phyloP scores from a whole-genome alignment of 2,888 invertebrate genomes.

The Nipponacmea schrenckii region DNA sequence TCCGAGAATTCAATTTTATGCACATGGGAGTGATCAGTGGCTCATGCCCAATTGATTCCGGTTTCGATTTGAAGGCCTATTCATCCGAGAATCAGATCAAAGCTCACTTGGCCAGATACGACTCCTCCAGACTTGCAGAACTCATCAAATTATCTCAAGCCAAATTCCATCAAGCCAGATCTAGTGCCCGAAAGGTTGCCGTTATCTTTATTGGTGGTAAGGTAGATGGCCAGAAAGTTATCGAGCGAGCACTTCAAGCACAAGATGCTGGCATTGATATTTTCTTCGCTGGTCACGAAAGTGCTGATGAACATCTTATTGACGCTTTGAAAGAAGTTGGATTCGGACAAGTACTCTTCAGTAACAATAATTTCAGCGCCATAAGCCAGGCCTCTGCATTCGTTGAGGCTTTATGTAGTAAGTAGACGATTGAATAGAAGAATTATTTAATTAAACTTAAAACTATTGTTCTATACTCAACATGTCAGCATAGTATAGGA shows the following conservation, averaged over 20 bases:
- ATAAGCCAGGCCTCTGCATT: not conserved
- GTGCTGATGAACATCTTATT: not conserved
- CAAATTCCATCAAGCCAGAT: constrained; percentile 13
- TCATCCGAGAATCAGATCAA: not conserved
- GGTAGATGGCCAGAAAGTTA: not conserved
- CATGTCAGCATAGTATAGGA: too few species aligned
- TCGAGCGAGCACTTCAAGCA: not conserved
- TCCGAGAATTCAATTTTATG: constrained; percentile 9
- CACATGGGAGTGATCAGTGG: constrained; percentile 21
- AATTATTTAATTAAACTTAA: too few species aligned
- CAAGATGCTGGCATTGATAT: not conserved
- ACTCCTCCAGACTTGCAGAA: constrained; percentile 12
- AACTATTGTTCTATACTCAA: too few species aligned
- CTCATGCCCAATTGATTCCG: constrained; percentile 24
- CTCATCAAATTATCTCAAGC: constrained; percentile 2
- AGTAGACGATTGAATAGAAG: too few species aligned
- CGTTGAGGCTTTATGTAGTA: not conserved
- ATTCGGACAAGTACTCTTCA: not conserved
- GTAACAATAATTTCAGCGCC: not conserved
- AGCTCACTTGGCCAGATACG: constrained; percentile 11
- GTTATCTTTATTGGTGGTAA: constrained; percentile 20
- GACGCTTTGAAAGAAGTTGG: not conserved
- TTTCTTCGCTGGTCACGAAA: not conserved
- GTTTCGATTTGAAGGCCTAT: constrained; percentile 26
- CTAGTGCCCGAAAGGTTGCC: constrained; percentile 16